These are phyloP conservation scores for Montipora efflorescens DNA, from an alignment of 64 coral and sea anemone genomes.

Conservation along the genomic window DNA sequence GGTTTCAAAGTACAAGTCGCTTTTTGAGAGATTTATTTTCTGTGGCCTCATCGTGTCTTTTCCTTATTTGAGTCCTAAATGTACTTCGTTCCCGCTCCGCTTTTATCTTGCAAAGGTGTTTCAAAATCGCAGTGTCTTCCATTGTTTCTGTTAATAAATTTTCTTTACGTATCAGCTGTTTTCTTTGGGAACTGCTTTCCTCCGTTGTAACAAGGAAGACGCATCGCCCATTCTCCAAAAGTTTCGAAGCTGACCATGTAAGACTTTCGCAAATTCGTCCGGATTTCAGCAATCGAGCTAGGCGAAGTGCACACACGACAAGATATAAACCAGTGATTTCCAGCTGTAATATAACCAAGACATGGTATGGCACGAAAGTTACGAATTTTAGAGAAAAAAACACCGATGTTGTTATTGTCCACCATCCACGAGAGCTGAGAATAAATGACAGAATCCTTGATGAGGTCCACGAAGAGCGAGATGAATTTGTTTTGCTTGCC, in stretches of 20 bases:
- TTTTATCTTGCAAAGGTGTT: background rate
- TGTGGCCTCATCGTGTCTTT: background rate
- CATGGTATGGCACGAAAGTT: constrained; percentile 20
- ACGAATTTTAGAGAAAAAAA: background rate
- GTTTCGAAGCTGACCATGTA: background rate
- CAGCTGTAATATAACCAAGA: background rate
- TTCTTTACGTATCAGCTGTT: background rate
- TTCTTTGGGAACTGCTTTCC: background rate
- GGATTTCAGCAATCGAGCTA: background rate
- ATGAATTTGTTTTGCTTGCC: constrained; percentile 31
- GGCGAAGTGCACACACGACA: background rate
- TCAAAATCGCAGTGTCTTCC: background rate
- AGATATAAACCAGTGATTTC: constrained; percentile 11
- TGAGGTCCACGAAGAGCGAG: background rate
- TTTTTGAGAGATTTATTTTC: background rate
- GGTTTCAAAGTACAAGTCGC: background rate
- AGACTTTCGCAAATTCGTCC: constrained; percentile 1
- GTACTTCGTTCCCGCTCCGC: background rate
- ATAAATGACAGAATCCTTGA: background rate
- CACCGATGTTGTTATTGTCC: background rate
- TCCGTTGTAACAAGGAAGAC: background rate
- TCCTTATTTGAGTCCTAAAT: background rate
- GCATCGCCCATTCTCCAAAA: background rate
- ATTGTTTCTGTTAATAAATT: background rate
- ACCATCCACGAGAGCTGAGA: background rate